Percentiles rank a stretch among this genome's conserved stretches.
These are phyloP conservation scores for Calliopum simillimum DNA, from an alignment of 2,888 invertebrate genomes.

Conservation along the genomic window DNA sequence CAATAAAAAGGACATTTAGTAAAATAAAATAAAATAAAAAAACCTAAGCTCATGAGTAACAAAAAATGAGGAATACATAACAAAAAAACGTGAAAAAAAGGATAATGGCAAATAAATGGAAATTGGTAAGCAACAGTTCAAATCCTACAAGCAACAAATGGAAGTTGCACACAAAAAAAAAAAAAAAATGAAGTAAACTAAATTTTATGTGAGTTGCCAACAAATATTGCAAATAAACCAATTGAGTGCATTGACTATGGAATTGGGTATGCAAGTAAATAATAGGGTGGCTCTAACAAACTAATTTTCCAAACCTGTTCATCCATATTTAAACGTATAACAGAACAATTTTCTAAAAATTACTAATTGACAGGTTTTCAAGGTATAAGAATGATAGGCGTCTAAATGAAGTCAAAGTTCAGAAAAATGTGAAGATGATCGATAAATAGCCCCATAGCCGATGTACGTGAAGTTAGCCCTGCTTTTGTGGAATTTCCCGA, in stretches of 20 bases:
- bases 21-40: not conserved
- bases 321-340: no score
- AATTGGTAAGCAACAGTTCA: conserved; percentile 32
- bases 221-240: conserved; percentile 20
- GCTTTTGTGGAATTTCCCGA: no score
- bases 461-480: no score
- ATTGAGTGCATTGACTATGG: conserved; percentile 8
- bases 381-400: no score
- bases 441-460: no score
- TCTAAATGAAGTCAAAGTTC: no score
- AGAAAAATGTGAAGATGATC: no score
- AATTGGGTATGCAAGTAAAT: not conserved
- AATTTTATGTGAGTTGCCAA: not conserved
- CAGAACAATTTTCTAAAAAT: no score
- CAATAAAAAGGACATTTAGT: conserved; percentile 2
- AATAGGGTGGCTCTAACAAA: no score
- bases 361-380: no score
- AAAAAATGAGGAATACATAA: not conserved
- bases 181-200: not conserved
- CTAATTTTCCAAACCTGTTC: no score
- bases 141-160: conserved; percentile 8
- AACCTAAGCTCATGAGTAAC: not conserved
- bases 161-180: not conserved
- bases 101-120: conserved; percentile 34
- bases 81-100: not conserved